A percentile compares a stretch with the other conserved stretches of the same genome.
Conservation (phyloP, 2,888 invertebrate species). For the Diarsia brunnea region DNA sequence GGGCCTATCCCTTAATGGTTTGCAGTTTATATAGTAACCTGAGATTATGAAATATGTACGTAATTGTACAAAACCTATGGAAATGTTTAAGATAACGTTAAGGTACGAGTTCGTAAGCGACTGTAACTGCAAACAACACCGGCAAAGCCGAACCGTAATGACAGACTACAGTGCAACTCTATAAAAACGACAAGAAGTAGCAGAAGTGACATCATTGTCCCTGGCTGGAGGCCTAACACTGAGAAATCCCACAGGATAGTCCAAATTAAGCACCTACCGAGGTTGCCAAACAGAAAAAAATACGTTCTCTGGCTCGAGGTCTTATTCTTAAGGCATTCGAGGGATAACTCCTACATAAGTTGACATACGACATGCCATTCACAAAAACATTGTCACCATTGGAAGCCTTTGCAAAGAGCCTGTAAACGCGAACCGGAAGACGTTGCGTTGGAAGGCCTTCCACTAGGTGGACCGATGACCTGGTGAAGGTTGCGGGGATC, state of each 20-base stretch:
- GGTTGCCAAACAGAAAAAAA: background rate
- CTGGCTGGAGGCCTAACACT: background rate
- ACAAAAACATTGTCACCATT: background rate
- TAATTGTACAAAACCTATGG: background rate
- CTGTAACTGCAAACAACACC: background rate
- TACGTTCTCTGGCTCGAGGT: background rate
- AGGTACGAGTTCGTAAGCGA: background rate
- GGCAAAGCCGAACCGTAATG: background rate
- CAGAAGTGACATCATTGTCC: background rate
- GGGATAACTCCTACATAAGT: background rate
- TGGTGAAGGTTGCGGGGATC: no score
- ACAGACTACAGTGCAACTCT: background rate
- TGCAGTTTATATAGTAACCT: background rate
- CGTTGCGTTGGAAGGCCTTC: no score
- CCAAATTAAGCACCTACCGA: background rate
- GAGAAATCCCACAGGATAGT: background rate
- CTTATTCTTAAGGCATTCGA: background rate
- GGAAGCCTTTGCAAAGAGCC: background rate
- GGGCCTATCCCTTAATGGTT: slow-evolving; percentile 14
- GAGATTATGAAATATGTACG: background rate
- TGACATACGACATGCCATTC: background rate
- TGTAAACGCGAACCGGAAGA: no score
- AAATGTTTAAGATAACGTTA: background rate
- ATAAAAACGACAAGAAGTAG: background rate
- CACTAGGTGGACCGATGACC: no score